A percentile compares a stretch with the other conserved stretches of the same genome.
These are phyloP conservation scores for Sphaeridia pumilis DNA, from an alignment of 2,888 invertebrate genomes.

Conservation along the genomic window DNA sequence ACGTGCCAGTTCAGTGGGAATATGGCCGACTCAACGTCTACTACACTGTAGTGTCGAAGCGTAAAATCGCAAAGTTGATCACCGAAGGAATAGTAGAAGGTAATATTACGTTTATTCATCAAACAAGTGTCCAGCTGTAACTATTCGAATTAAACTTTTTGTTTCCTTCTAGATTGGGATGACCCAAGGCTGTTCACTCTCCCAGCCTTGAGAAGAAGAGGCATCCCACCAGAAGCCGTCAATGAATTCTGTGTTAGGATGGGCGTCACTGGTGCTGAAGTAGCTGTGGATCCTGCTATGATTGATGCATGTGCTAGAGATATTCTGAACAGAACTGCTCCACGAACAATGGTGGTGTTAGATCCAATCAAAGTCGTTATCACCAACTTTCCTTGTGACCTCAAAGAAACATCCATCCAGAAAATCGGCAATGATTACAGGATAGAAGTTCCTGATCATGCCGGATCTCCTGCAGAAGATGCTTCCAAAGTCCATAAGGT, in stretches of 20 bases:
- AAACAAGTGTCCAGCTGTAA: too few relatives aligned
- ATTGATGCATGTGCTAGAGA: slow-evolving; percentile 87
- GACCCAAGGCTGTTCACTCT: slow-evolving; percentile 92
- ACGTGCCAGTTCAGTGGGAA: slow-evolving; percentile 99
- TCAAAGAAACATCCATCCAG: not conserved
- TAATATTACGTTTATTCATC: too few relatives aligned
- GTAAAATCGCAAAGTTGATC: slow-evolving; percentile 93
- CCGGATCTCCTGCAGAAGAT: slow-evolving; percentile 56
- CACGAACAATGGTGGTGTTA: slow-evolving; percentile 83
- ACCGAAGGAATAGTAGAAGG: slow-evolving; percentile 69
- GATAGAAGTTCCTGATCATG: slow-evolving; percentile 72
- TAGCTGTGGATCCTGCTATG: slow-evolving; percentile 77
- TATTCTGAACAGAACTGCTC: slow-evolving; percentile 72
- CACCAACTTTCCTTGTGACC: slow-evolving; percentile 52
- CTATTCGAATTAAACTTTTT: too few relatives aligned
- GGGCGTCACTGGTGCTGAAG: slow-evolving; percentile 80
- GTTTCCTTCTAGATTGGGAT: slow-evolving; percentile 77
- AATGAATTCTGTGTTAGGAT: slow-evolving; percentile 91
- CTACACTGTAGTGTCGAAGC: slow-evolving; percentile 94
- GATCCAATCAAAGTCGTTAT: slow-evolving; percentile 80
- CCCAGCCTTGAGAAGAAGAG: slow-evolving; percentile 82
- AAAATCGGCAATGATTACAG: slow-evolving; percentile 40
- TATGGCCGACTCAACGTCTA: slow-evolving; percentile 92
- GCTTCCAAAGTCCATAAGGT: slow-evolving; percentile 58
- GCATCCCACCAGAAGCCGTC: slow-evolving; percentile 85